Evolutionary conservation across 2,888 invertebrate genomes (phyloP).

Genomic region (Galerucella nymphaeae): DNA sequence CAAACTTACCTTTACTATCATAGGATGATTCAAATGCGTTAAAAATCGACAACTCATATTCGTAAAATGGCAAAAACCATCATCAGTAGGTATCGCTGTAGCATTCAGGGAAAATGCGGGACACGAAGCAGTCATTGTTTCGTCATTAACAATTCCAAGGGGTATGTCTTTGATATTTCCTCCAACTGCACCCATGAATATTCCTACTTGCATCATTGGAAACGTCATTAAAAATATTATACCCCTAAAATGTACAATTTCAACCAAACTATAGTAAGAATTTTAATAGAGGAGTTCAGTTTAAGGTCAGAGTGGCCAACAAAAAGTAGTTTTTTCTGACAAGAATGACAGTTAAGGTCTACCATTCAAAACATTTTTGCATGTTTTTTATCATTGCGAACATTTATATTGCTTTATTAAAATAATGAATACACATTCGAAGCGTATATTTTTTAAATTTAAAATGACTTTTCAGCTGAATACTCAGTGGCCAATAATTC

Average conservation of each 20-base stretch:
- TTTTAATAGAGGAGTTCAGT: too few relatives aligned
- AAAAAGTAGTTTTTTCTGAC: too few relatives aligned
- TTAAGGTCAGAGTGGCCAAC: too few relatives aligned
- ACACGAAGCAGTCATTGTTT: conserved; percentile 65
- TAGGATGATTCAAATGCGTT: conserved; percentile 68
- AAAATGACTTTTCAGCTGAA: too few relatives aligned
- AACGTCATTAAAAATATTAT: conserved; percentile 84
- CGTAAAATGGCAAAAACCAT: conserved; percentile 65
- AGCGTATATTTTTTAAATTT: too few relatives aligned
- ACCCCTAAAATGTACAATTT: conserved; percentile 73
- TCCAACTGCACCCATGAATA: conserved; percentile 86
- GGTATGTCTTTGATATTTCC: conserved; percentile 78
- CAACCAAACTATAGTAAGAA: too few relatives aligned
- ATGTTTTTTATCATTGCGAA: too few relatives aligned
- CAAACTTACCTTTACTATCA: conserved; percentile 63
- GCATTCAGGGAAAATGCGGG: conserved; percentile 53
- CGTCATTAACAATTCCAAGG: conserved; percentile 84
- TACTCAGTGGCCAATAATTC: too few relatives aligned
- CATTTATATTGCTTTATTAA: too few relatives aligned
- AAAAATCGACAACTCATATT: conserved; percentile 75
- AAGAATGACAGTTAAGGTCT: too few relatives aligned
- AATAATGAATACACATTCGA: too few relatives aligned
- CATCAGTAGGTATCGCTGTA: conserved; percentile 41
- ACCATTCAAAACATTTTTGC: too few relatives aligned
- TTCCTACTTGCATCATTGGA: conserved; percentile 81